These are phyloP conservation scores for Telmatochromis brachygnathus DNA, from an alignment of 2,113 vertebrate genomes.

Conservation along the genomic window DNA sequence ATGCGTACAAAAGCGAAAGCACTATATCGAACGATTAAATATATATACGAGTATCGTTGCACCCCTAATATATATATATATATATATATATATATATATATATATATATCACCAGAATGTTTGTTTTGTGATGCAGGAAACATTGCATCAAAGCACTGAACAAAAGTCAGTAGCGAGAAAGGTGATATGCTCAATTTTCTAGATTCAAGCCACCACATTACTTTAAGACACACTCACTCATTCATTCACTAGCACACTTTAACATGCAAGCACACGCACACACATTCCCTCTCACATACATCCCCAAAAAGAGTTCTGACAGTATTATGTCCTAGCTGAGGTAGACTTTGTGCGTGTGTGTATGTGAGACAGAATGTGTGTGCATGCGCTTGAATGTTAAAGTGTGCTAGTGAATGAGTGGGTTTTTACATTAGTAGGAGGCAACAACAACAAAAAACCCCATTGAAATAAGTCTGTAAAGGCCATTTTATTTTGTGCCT, in stretches of 20 bases:
- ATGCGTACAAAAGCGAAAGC: too few species aligned
- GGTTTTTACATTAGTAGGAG: background rate
- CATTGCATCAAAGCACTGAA: background rate
- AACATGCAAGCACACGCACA: background rate
- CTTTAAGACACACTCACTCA: background rate
- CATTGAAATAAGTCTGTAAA: background rate
- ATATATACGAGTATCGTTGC: too few species aligned
- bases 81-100: too few species aligned
- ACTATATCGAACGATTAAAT: too few species aligned
- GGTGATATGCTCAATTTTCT: background rate
- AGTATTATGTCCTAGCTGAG: background rate
- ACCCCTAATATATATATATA: too few species aligned
- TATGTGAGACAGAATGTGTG: background rate
- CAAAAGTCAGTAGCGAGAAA: background rate
- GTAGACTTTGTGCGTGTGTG: background rate
- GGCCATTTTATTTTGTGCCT: background rate
- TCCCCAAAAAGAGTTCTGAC: background rate
- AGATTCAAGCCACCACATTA: background rate
- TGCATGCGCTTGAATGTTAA: background rate
- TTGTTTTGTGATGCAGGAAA: background rate
- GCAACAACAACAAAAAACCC: fast-evolving
- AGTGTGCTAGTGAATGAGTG: background rate
- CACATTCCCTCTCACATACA: background rate
- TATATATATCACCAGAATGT: background rate
- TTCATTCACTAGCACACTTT: background rate